Percentiles rank a stretch among this genome's conserved stretches.
Evolutionary conservation across 2,797 vertebrate species (phyloP).

Genomic region (Lateolabrax maculatus): DNA sequence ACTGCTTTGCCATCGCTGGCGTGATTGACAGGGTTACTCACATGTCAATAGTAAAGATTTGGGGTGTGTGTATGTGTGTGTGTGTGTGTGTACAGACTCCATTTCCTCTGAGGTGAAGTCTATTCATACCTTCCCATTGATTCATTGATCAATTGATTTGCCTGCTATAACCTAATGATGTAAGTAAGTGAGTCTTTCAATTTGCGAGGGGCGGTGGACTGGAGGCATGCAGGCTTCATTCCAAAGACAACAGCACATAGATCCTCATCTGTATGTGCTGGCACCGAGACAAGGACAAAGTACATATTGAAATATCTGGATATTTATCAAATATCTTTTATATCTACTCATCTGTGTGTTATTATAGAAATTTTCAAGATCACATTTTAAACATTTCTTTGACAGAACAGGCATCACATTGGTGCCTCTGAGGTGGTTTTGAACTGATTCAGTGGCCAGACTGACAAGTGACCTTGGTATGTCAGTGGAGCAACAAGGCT

Average conservation of each 20-base stretch:
- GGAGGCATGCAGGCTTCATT: constrained; percentile 70
- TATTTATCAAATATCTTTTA: constrained; percentile 28
- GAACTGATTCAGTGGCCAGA: constrained; percentile 44
- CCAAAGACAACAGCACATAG: constrained; percentile 73
- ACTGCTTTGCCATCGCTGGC: constrained; percentile 28
- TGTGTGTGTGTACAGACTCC: constrained; percentile 57
- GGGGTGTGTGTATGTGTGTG: constrained; percentile 34
- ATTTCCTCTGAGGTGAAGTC: constrained; percentile 80
- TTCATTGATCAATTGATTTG: constrained; percentile 88
- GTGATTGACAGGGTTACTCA: constrained; percentile 84
- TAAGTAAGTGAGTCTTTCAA: constrained; percentile 84
- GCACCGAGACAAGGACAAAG: constrained; percentile 43
- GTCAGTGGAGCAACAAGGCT: constrained; percentile 6
- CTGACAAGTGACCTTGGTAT: constrained; percentile 54
- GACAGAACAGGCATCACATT: constrained; percentile 11
- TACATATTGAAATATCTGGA: constrained; percentile 42
- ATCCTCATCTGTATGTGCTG: constrained; percentile 49
- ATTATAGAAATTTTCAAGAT: not conserved
- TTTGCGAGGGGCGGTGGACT: constrained; percentile 68
- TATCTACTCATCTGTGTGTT: not conserved
- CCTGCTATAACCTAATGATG: constrained; percentile 87
- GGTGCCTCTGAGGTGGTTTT: constrained; percentile 25
- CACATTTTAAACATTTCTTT: constrained; percentile 14
- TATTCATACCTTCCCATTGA: constrained; percentile 85
- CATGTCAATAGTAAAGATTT: constrained; percentile 85